A percentile compares a stretch with the other conserved stretches of the same genome.
Evolutionary conservation across 1,140 invertebrate species (phyloP).

Genomic region (Stenopsyche tienmushanensis): DNA sequence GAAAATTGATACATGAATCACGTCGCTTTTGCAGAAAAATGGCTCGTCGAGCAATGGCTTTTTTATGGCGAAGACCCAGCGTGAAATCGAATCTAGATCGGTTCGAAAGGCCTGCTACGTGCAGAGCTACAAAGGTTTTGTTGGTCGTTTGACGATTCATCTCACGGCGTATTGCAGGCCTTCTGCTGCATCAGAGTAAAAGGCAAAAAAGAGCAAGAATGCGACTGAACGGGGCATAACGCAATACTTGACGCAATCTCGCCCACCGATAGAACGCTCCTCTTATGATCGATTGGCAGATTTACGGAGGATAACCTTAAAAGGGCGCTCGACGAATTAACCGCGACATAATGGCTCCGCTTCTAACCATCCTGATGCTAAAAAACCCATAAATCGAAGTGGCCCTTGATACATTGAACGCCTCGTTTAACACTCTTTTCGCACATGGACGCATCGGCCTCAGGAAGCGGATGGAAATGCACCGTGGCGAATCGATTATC

Average conservation of each 20-base stretch:
- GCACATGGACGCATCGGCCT: not conserved
- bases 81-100: not conserved
- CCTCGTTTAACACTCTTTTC: not conserved
- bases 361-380: no score
- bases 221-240: not conserved
- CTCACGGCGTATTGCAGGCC: conserved; percentile 2
- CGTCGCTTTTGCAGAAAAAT: no score
- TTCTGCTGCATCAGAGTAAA: conserved; percentile 8
- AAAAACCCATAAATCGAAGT: not conserved
- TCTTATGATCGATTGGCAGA: conserved; percentile 28
- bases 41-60: no score
- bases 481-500: not conserved
- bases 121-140: conserved; percentile 2
- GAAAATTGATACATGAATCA: no score
- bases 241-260: conserved; percentile 8
- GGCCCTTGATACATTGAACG: not conserved
- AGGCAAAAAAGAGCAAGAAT: conserved; percentile 4
- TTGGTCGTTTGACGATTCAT: conserved; percentile 11
- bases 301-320: conserved; percentile 20
- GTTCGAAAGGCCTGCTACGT: conserved; percentile 1
- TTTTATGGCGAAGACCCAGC: not conserved
- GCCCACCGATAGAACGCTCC: not conserved
- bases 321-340: conserved; percentile 23
- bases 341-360: conserved; percentile 3
- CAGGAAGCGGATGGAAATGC: no score